Evolutionary conservation across 2,113 vertebrate species (phyloP).

Genomic region (Dicrurus megarhynchus): DNA sequence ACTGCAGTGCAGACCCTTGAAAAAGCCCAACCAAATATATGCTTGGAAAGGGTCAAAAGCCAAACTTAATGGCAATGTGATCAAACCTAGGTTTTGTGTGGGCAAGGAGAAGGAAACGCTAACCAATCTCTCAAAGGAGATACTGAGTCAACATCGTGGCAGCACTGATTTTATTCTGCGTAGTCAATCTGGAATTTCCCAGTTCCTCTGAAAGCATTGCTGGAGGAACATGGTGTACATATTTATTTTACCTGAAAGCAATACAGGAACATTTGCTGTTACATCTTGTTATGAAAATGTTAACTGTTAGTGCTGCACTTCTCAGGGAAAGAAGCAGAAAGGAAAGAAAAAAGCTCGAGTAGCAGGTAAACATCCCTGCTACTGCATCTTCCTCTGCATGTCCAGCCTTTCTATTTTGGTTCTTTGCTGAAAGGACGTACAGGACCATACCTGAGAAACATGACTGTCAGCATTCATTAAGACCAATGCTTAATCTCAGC

Average conservation of each 20-base stretch:
- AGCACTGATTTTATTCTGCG: neutral
- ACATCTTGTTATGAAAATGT: neutral
- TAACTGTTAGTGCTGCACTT: neutral
- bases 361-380: neutral
- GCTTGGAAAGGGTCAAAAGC: neutral
- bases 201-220: neutral
- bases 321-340: neutral
- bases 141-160: neutral
- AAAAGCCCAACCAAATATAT: neutral
- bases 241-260: neutral
- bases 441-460: slow-evolving; percentile 62
- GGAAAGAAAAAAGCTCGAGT: neutral
- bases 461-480: slow-evolving; percentile 74
- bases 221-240: neutral
- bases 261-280: neutral
- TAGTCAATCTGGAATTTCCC: neutral
- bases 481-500: slow-evolving; percentile 69
- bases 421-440: slow-evolving; percentile 39
- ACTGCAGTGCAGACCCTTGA: neutral
- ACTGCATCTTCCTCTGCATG: neutral
- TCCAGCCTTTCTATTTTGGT: slow-evolving; percentile 40
- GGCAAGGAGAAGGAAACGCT: neutral
- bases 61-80: neutral
- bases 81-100: neutral
- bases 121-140: neutral